Conservation (phyloP, 1,140 invertebrate genomes). For the Himalopsyche phryganea region DNA sequence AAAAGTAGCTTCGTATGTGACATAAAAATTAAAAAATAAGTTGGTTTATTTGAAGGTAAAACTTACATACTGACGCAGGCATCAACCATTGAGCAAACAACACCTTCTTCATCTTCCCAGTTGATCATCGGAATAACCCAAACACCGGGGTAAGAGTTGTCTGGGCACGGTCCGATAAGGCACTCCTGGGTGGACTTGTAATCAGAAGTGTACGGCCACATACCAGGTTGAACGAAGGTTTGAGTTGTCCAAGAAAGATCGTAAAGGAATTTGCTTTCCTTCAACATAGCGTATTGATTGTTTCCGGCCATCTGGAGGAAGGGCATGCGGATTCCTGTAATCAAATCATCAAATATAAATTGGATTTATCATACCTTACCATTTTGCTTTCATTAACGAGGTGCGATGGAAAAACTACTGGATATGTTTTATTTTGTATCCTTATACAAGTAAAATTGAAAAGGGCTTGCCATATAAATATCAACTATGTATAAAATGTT, state of each 20-base stretch:
- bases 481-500: too few species aligned
- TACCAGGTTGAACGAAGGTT: conserved; percentile 50
- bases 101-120: conserved; percentile 51
- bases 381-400: too few species aligned
- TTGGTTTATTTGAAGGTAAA: too few species aligned
- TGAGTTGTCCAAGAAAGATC: conserved; percentile 64
- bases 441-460: too few species aligned
- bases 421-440: too few species aligned
- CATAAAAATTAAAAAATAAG: too few species aligned
- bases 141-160: conserved; percentile 55
- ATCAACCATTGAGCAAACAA: conserved; percentile 63
- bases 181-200: conserved; percentile 62
- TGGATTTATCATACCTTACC: neutral
- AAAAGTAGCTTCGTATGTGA: too few species aligned
- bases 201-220: conserved; percentile 73
- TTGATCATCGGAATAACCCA: conserved; percentile 66
- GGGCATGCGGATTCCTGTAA: conserved; percentile 59
- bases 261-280: conserved; percentile 53
- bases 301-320: conserved; percentile 66
- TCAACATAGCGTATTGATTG: conserved; percentile 52
- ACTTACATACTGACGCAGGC: conserved; percentile 54
- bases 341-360: neutral
- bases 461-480: too few species aligned
- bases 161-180: conserved; percentile 60
- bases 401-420: too few species aligned